Evolutionary conservation across 2,888 invertebrate genomes (phyloP).

Genomic region (Hyles lineata): DNA sequence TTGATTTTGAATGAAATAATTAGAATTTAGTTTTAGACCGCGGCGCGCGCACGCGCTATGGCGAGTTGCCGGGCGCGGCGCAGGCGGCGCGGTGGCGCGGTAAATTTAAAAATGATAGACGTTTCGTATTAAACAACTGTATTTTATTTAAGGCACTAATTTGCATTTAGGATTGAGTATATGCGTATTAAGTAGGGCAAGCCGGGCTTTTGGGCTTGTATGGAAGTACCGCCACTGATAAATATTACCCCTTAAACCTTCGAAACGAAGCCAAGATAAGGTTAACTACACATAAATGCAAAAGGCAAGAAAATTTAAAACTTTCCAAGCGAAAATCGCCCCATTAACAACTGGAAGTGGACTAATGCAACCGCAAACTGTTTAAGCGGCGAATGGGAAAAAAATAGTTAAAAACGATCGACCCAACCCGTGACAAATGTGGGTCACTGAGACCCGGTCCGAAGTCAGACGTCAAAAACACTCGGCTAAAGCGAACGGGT

Average conservation of each 20-base stretch:
- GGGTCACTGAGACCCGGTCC: constrained; percentile 51
- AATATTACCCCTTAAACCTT: background rate
- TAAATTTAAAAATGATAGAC: too few species aligned
- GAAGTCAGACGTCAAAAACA: constrained; percentile 56
- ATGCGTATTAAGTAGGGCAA: too few species aligned
- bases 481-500: constrained; percentile 40
- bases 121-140: too few species aligned
- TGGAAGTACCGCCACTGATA: too few species aligned
- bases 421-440: constrained; percentile 55
- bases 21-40: too few species aligned
- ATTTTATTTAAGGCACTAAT: too few species aligned
- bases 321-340: background rate
- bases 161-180: too few species aligned
- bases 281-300: constrained; percentile 5
- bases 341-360: constrained; percentile 18
- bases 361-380: constrained; percentile 31
- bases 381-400: constrained; percentile 23
- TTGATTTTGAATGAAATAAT: too few species aligned
- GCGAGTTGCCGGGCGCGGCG: too few species aligned
- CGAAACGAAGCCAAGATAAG: background rate
- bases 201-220: too few species aligned
- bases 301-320: constrained; percentile 1
- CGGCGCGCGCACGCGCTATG: too few species aligned
- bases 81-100: too few species aligned
- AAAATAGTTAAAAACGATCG: constrained; percentile 37